These are phyloP conservation scores for Vireo griseus DNA, from an alignment of 2,797 vertebrate genomes.

Conservation along the genomic window DNA sequence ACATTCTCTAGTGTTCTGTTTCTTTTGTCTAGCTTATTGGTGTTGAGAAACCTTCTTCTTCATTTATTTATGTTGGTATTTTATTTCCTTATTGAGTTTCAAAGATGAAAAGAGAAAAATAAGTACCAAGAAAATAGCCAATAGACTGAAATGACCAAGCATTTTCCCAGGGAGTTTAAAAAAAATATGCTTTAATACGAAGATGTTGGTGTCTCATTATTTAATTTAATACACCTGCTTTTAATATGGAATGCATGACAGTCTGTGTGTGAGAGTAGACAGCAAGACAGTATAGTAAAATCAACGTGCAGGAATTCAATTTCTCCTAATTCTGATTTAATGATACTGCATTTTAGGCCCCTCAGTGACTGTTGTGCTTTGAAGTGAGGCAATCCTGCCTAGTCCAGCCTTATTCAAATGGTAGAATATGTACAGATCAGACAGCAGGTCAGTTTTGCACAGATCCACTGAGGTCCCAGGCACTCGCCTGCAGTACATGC, in stretches of 20 bases:
- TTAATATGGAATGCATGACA: background rate
- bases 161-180: background rate
- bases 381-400: background rate
- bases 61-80: slow-evolving; percentile 81
- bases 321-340: background rate
- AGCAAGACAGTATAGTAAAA: background rate
- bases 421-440: background rate
- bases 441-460: background rate
- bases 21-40: slow-evolving; percentile 74
- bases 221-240: background rate
- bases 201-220: background rate
- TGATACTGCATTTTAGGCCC: background rate
- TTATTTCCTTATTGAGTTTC: slow-evolving; percentile 76
- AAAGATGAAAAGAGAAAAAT: slow-evolving; percentile 66
- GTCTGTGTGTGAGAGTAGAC: background rate
- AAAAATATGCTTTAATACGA: background rate
- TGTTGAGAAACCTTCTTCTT: slow-evolving; percentile 71
- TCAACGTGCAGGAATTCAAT: background rate
- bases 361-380: background rate
- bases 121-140: slow-evolving; percentile 46
- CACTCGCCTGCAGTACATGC: background rate
- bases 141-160: slow-evolving; percentile 14
- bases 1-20: slow-evolving; percentile 70
- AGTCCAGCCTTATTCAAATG: background rate
- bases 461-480: background rate